A percentile compares a stretch with the other conserved stretches of the same genome.
Evolutionary conservation across 2,888 invertebrate species (phyloP).

Genomic region (Hesperia comma): DNA sequence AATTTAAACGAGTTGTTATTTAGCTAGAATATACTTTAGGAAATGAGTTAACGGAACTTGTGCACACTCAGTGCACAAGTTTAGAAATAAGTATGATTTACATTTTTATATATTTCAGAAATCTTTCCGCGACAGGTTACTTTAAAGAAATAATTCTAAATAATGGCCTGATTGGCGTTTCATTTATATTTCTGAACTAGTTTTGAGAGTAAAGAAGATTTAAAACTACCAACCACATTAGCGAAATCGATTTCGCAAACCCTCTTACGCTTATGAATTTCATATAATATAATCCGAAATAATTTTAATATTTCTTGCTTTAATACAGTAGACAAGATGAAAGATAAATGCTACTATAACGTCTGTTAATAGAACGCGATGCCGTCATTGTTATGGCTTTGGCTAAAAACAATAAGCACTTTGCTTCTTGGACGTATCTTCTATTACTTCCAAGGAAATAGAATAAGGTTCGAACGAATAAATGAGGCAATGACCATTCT

Average conservation of each 20-base stretch:
- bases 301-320: neutral
- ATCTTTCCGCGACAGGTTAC: no score
- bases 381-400: conserved; percentile 39
- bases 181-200: no score
- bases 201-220: no score
- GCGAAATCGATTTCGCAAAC: no score
- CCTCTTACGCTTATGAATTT: neutral
- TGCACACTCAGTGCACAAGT: no score
- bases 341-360: conserved; percentile 44
- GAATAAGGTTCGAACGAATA: conserved; percentile 66
- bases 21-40: neutral
- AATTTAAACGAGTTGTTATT: neutral
- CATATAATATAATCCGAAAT: neutral
- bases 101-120: no score
- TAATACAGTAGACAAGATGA: neutral
- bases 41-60: neutral
- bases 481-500: conserved; percentile 78
- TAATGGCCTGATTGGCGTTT: no score
- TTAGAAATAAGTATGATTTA: no score
- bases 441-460: conserved; percentile 68
- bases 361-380: conserved; percentile 48
- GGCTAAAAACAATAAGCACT: conserved; percentile 57
- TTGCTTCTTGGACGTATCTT: conserved; percentile 63
- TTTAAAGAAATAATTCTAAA: no score
- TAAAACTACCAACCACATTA: no score